Base-by-base conservation (phyloP, 2,113 vertebrate species). In the Mugil cephalus region DNA sequence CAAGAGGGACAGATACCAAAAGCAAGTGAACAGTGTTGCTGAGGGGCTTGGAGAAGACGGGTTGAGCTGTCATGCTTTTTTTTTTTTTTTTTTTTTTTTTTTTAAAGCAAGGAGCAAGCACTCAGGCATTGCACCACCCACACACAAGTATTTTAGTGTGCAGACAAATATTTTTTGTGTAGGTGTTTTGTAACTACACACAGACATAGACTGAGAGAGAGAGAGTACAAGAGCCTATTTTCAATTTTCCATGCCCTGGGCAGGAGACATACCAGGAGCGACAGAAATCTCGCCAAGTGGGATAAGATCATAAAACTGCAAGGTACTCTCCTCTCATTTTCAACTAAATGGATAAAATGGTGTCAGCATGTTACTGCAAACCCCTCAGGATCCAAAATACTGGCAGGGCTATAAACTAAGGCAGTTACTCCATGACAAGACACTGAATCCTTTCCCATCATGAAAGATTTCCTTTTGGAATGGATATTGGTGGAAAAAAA, bases 301-400 rank as follows among this genome's bases (percentile, higher is more conserved):
- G 89, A 92, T 89, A 90, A 84, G 87, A 89, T 91, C 88, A 86
- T 93, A 93, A 93, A 94, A 91, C 84, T 88, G 79, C 77, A 70
- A 89, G 86, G 88, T 88, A 86, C 84, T 91, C 89, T 91, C 83
- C 90, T 88, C 88, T 91, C 85, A 92, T 90, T 91, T 92, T 92
- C 85, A 83, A 86, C 86, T 91, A 93, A 92, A 92, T 89, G 87
- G 86, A 90, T 84, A 90, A 91, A 91, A 90, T 85, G 89, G 84
- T 92, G 88, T 93, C 88, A 90, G 91, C 82, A 73, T 89, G 84
- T 88, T 88, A 89, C 85, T 82, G 76, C 54, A 63, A 89, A 82
- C 77, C 87, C 90, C 89, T 74, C 51, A 80, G 86, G 89, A 91
- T 68, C 74, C 18, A 34, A 85, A 92, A 85, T 77, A 72, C 84